These are phyloP conservation scores for Acleris sparsana DNA, from an alignment of 2,888 invertebrate species.

Conservation along the genomic window DNA sequence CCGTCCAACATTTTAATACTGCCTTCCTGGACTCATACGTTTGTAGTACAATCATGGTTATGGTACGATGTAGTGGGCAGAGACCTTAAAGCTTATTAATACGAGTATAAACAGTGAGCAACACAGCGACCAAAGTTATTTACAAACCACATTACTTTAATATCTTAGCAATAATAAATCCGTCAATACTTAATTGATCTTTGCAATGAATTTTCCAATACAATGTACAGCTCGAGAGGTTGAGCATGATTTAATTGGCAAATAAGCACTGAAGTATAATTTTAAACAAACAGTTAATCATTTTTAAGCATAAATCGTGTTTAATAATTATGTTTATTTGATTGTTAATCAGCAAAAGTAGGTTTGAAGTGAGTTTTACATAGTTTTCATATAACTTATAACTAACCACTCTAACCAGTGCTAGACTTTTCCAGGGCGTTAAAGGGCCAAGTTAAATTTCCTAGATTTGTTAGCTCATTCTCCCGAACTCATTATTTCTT, in stretches of 20 bases:
- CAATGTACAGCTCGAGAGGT: conserved; percentile 7
- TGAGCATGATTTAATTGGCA: neutral
- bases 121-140: neutral
- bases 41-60: too few relatives aligned
- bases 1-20: too few relatives aligned
- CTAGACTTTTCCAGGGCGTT: too few relatives aligned
- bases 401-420: too few relatives aligned
- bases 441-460: too few relatives aligned
- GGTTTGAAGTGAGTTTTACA: neutral
- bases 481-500: too few relatives aligned
- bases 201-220: conserved; percentile 13
- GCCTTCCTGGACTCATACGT: too few relatives aligned
- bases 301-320: too few relatives aligned
- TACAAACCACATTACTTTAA: conserved; percentile 5
- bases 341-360: neutral
- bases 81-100: too few relatives aligned
- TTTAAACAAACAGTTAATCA: neutral
- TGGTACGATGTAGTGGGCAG: too few relatives aligned
- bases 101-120: neutral
- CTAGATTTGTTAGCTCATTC: too few relatives aligned
- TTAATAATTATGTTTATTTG: neutral
- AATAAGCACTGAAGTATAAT: neutral
- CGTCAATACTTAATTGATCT: conserved; percentile 19
- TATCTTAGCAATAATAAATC: conserved; percentile 22
- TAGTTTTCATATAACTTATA: too few relatives aligned